Percentiles rank a stretch among this genome's conserved stretches.
Conservation (phyloP, 2,797 vertebrate species). For the Euthynnus affinis region DNA sequence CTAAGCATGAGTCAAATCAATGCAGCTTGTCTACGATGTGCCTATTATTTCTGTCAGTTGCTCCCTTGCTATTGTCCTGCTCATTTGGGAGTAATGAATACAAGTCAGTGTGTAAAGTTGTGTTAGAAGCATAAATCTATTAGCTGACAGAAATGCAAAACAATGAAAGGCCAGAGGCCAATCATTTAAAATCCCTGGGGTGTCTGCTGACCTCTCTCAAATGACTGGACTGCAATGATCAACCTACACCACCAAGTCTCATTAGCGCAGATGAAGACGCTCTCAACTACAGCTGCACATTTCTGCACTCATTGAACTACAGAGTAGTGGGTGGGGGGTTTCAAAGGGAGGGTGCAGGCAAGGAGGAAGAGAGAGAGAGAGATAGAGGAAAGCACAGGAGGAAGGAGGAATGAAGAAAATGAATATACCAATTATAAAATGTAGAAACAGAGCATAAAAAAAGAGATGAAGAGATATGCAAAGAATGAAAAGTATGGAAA, state of each 20-base stretch:
- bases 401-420: constrained; percentile 12
- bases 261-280: constrained; percentile 52
- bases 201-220: constrained; percentile 52
- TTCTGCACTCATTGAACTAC: constrained; percentile 74
- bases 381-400: constrained; percentile 19
- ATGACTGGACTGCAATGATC: constrained; percentile 49
- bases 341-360: not conserved
- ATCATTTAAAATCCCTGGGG: constrained; percentile 43
- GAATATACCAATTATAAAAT: constrained; percentile 2
- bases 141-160: constrained; percentile 49
- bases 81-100: constrained; percentile 59
- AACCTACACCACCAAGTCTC: constrained; percentile 32
- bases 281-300: constrained; percentile 70
- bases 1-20: constrained; percentile 27
- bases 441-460: not conserved
- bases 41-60: constrained; percentile 37
- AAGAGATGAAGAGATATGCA: not conserved
- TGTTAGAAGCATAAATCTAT: constrained; percentile 38
- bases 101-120: constrained; percentile 40
- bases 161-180: constrained; percentile 40
- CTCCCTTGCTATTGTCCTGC: constrained; percentile 38
- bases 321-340: constrained; percentile 40
- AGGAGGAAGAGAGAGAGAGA: constrained; percentile 1
- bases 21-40: constrained; percentile 14
- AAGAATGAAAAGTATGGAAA: not conserved